Base-by-base conservation (phyloP, 2,113 vertebrate genomes). In the human (Homo sapiens) region DNA sequence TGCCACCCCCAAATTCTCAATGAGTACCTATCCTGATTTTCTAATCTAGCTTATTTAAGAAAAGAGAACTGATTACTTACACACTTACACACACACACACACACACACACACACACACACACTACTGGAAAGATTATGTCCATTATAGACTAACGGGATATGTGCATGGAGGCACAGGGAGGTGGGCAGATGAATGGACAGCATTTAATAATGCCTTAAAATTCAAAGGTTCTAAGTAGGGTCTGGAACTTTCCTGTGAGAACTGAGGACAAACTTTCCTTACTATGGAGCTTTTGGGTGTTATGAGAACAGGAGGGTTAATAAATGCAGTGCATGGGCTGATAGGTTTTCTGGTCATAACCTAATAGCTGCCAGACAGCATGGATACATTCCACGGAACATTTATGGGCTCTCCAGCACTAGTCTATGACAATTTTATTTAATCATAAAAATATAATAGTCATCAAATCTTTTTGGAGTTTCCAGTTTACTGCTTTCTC, bases 381-480 rank as follows among this genome's bases (percentile, higher is more conserved):
- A 61, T 5, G 90, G 78, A 73, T 23, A 35, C 92, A 89, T 87
- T 91, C 84, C 97, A 75, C 5, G 27, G 64, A 88, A 48, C 75
- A 64, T 96, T 97, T 93, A 96, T 61, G 17, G 81, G 94, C 90
- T 94, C n/a, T 3, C 82, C 61, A 75, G 86, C 92, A 95, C 89
- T 73, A 55, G 97, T 87, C 96, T 95, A 68, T 76, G 96, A 98
- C 97, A 79, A 96, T 95, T 97, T 95, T 97, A 97, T 94, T 98
- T 97, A 97, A 98, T 94, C 95, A 97, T 95, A 96, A 97, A 96
- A 90, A 94, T 92, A 95, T 97, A 97, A 97, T 75, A 98, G 96
- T 91, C 64, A 81, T 92, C 90, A 80, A 90, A 92, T 92, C 96
- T 97, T 98, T 98, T 97, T 98, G 96, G 97, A 98, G 98, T 97